These are phyloP conservation scores for Chaetorhynchus papuensis DNA, from an alignment of 2,113 vertebrate genomes.

Conservation along the genomic window DNA sequence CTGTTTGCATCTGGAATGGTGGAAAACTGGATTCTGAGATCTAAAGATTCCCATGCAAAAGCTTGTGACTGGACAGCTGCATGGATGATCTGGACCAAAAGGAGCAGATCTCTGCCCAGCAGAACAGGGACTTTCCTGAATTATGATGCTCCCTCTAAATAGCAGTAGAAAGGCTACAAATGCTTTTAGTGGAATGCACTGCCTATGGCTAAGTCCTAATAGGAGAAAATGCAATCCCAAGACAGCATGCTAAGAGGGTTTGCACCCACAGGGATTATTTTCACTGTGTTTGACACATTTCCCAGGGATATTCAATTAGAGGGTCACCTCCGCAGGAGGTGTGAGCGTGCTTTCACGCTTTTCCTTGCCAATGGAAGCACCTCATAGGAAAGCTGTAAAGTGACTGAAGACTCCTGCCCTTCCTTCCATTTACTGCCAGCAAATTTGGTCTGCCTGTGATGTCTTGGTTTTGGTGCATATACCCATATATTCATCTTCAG, in stretches of 20 bases:
- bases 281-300: constrained; percentile 42
- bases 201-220: neutral
- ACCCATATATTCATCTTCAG: neutral
- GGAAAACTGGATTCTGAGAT: neutral
- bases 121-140: neutral
- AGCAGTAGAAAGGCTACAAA: neutral
- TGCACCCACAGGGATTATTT: constrained; percentile 10
- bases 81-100: neutral
- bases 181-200: neutral
- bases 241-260: neutral
- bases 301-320: constrained; percentile 50
- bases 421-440: neutral
- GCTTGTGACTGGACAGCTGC: neutral
- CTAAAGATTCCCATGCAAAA: neutral
- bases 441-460: neutral
- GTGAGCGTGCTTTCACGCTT: neutral
- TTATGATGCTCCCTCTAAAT: neutral
- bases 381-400: constrained; percentile 35
- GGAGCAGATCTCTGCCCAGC: neutral
- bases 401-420: constrained; percentile 30
- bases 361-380: constrained; percentile 5
- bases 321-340: neutral
- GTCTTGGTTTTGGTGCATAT: neutral
- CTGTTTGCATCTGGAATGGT: neutral
- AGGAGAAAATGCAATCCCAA: constrained; percentile 2